A percentile compares a stretch with the other conserved stretches of the same genome.
phyloP scores from a whole-genome alignment of 2,113 vertebrate genomes.

The Takifugu bimaculatus region DNA sequence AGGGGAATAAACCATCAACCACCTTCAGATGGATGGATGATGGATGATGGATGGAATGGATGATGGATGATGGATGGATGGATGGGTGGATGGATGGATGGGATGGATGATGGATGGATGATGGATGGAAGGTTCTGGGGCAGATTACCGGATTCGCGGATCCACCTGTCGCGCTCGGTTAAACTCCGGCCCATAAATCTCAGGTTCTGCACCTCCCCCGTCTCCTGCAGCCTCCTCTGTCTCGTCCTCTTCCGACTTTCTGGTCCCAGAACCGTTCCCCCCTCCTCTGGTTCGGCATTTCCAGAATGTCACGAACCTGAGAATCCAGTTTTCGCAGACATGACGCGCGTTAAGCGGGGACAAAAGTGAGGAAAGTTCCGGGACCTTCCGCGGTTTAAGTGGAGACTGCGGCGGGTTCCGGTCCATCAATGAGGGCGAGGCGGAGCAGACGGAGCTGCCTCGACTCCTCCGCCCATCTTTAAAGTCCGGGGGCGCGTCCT shows the following conservation, averaged over 20 bases:
- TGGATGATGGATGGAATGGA: too few species aligned
- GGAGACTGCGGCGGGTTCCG: neutral
- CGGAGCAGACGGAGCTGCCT: conserved; percentile 20
- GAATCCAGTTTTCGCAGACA: conserved; percentile 89
- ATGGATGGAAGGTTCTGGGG: conserved; percentile 68
- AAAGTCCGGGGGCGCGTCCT: conserved; percentile 84
- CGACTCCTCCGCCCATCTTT: conserved; percentile 18
- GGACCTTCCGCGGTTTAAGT: conserved; percentile 8
- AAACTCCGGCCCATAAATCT: conserved; percentile 55
- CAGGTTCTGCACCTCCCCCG: conserved; percentile 65
- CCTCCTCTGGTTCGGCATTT: conserved; percentile 82
- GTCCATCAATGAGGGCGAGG: conserved; percentile 69
- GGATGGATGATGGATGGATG: too few species aligned
- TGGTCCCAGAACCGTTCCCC: conserved; percentile 70
- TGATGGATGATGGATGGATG: too few species aligned
- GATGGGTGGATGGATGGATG: too few species aligned
- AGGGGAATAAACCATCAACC: too few species aligned
- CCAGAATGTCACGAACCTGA: conserved; percentile 92
- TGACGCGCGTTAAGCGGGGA: conserved; percentile 57
- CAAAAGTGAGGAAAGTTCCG: neutral
- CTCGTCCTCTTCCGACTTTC: conserved; percentile 78
- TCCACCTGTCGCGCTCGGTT: conserved; percentile 78
- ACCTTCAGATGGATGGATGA: too few species aligned
- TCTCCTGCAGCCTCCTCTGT: conserved; percentile 61
- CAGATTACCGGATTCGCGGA: conserved; percentile 78